Percentiles rank a stretch among this genome's conserved stretches.
Conservation (phyloP, 2,888 invertebrate species). For the Synanthedon vespiformis region DNA sequence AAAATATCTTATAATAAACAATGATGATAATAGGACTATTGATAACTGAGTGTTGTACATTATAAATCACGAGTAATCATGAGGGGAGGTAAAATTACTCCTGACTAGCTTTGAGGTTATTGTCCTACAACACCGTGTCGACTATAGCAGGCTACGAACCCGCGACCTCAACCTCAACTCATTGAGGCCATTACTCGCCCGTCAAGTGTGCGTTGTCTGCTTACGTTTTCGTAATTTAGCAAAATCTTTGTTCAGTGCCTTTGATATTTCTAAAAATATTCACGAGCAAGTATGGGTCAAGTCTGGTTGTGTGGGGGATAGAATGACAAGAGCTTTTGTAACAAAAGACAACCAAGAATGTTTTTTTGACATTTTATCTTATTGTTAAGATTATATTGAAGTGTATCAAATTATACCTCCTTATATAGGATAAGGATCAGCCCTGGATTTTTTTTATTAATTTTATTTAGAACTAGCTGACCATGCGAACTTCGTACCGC, state of each 20-base stretch:
- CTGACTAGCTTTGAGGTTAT: conserved; percentile 26
- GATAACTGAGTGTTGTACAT: not conserved
- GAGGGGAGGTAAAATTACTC: conserved; percentile 7
- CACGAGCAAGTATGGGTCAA: conserved; percentile 6
- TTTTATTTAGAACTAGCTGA: no score
- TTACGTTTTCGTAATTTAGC: not conserved
- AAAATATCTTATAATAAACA: no score
- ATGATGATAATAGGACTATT: no score
- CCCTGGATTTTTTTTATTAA: no score
- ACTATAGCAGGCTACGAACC: conserved; percentile 26
- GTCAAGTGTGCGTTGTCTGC: not conserved
- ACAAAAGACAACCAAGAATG: no score
- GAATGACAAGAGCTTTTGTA: no score
- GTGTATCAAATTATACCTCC: no score
- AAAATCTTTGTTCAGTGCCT: not conserved
- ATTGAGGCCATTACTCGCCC: conserved; percentile 23
- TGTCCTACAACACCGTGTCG: conserved; percentile 12
- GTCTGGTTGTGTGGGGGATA: no score
- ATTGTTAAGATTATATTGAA: no score
- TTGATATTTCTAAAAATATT: not conserved
- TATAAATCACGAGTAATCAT: not conserved
- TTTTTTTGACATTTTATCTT: no score
- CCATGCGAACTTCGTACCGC: no score
- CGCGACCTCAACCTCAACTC: conserved; percentile 33
- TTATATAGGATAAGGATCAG: no score